A percentile compares a stretch with the other conserved stretches of the same genome.
These are phyloP conservation scores for Drosophila atripex DNA, from an alignment of 2,888 invertebrate species.

Conservation along the genomic window DNA sequence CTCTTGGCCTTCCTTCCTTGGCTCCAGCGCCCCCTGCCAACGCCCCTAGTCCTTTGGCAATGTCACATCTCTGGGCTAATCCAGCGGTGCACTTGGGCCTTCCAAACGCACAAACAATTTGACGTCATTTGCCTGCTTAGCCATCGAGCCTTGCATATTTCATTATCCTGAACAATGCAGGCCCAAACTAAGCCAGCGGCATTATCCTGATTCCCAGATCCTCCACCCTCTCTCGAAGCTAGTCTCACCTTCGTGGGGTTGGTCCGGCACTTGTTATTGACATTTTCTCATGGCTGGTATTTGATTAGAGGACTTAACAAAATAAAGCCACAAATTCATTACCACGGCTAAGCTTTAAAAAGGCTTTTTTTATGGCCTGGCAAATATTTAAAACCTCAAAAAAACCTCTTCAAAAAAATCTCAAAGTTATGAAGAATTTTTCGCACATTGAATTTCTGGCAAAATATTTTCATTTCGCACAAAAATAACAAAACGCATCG, in stretches of 20 bases:
- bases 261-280: slow-evolving; percentile 47
- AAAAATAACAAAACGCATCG: slow-evolving; percentile 37
- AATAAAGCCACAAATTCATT: not conserved
- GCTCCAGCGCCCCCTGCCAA: slow-evolving; percentile 2
- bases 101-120: slow-evolving; percentile 56
- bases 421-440: slow-evolving; percentile 5
- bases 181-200: slow-evolving; percentile 32
- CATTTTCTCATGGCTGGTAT: slow-evolving; percentile 49
- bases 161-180: slow-evolving; percentile 52
- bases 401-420: not conserved
- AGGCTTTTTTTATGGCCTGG: too few relatives aligned
- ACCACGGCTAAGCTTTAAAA: not conserved
- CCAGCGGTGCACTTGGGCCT: slow-evolving; percentile 5
- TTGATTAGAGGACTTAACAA: not conserved
- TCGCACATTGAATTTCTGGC: slow-evolving; percentile 23
- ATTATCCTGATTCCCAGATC: slow-evolving; percentile 35
- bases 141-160: slow-evolving; percentile 47
- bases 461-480: slow-evolving; percentile 33
- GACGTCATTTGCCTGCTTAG: slow-evolving; percentile 59
- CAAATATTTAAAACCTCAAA: too few relatives aligned
- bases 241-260: slow-evolving; percentile 47
- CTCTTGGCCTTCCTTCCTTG: slow-evolving; percentile 37
- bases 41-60: slow-evolving; percentile 5
- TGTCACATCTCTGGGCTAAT: slow-evolving; percentile 10
- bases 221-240: not conserved